A percentile compares a stretch with the other conserved stretches of the same genome.
Evolutionary conservation across 2,888 invertebrate genomes (phyloP).

Genomic region (Sylvicola cinctus): DNA sequence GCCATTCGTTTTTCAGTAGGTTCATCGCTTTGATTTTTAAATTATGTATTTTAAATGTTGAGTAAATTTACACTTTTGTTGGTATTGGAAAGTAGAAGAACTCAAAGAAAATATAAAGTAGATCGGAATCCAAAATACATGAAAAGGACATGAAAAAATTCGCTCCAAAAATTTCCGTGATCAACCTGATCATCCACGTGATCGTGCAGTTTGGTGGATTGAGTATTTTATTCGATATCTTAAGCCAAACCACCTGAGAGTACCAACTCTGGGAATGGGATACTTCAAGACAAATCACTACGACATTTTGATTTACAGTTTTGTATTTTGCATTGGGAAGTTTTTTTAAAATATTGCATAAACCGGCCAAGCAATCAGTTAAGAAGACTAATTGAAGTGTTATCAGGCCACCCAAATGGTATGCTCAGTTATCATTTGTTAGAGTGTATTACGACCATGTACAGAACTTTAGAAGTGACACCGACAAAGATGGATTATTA

Average conservation of each 20-base stretch:
- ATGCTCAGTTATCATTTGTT: no score
- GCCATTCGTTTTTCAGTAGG: conserved; percentile 19
- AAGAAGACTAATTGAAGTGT: no score
- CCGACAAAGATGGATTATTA: no score
- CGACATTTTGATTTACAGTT: no score
- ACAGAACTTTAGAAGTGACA: no score
- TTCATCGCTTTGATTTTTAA: conserved; percentile 10
- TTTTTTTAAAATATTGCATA: no score
- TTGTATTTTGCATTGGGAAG: no score
- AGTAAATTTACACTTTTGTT: conserved; percentile 9
- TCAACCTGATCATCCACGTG: conserved; percentile 3
- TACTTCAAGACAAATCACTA: conserved; percentile 3
- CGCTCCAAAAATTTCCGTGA: conserved; percentile 2
- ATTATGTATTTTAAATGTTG: conserved; percentile 13
- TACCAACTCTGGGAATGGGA: background rate
- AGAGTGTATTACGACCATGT: no score
- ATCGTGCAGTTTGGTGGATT: conserved; percentile 6
- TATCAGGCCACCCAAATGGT: no score
- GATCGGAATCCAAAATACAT: background rate
- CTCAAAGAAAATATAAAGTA: conserved; percentile 5
- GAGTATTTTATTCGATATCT: conserved; percentile 5
- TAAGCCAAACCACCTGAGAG: background rate
- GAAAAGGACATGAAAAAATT: background rate
- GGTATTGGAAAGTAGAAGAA: background rate
- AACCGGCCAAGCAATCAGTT: no score